These are phyloP conservation scores for Diadumene lineata DNA, from an alignment of 92 coral and sea anemone genomes.

Conservation along the genomic window DNA sequence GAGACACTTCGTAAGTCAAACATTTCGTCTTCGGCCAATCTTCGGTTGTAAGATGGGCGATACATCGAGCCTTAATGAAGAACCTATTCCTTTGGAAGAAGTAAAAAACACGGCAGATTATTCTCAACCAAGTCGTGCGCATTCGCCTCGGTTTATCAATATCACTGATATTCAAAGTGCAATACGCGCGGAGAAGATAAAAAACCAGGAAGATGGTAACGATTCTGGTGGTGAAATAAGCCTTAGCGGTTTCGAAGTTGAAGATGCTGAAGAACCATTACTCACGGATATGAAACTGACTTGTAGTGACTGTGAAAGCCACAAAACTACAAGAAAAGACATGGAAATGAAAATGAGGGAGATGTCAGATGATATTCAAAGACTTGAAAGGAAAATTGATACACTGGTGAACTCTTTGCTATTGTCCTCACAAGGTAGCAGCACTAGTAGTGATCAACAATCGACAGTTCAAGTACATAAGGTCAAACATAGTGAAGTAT, in stretches of 20 bases:
- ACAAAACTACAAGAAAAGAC: not conserved
- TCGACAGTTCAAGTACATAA: not conserved
- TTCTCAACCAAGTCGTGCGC: not conserved
- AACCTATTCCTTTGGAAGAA: not conserved
- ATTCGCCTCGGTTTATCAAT: constrained; percentile 25
- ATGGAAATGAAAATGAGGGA: constrained; percentile 72
- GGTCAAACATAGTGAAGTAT: not conserved
- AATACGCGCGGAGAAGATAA: not conserved
- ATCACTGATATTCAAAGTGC: constrained; percentile 34
- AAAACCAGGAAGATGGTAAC: constrained; percentile 15
- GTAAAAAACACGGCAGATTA: not conserved
- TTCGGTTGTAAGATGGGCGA: constrained; percentile 37
- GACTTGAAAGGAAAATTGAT: constrained; percentile 78
- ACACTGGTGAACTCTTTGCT: constrained; percentile 57
- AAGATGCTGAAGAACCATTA: constrained; percentile 49
- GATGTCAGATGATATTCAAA: constrained; percentile 60
- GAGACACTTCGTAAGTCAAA: constrained; percentile 30
- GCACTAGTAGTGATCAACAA: not conserved
- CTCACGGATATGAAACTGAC: constrained; percentile 33
- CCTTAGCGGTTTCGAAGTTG: constrained; percentile 2
- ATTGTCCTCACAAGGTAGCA: constrained; percentile 17
- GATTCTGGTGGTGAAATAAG: constrained; percentile 23
- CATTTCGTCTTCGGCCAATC: constrained; percentile 34
- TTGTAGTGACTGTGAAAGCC: constrained; percentile 43
- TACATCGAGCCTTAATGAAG: constrained; percentile 9